Percentiles rank a stretch among this genome's conserved stretches.
Conservation (phyloP, 2,113 vertebrate genomes). For the Ammodytes dubius region DNA sequence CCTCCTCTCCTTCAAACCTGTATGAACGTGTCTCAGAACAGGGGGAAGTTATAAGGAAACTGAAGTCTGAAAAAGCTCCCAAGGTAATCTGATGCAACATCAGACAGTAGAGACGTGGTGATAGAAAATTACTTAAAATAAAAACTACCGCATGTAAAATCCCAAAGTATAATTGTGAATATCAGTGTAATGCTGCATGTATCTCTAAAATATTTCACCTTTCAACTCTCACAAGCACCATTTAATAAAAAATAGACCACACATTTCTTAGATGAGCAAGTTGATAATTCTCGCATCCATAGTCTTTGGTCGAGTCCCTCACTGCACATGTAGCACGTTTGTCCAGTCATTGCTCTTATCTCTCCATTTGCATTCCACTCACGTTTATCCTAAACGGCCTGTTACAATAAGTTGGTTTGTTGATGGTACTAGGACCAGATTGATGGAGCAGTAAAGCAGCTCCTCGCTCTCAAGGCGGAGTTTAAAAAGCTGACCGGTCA, state of each 20-base stretch:
- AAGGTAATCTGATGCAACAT: constrained; percentile 73
- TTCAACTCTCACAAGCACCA: not conserved
- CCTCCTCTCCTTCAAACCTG: constrained; percentile 50
- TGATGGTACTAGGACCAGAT: constrained; percentile 83
- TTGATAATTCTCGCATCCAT: not conserved
- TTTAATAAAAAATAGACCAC: not conserved
- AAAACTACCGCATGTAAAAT: not conserved
- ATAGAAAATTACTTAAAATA: not conserved
- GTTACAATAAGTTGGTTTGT: constrained; percentile 47
- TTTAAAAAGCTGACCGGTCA: constrained; percentile 89
- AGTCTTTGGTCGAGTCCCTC: not conserved
- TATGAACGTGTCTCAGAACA: constrained; percentile 86
- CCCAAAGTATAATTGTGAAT: not conserved
- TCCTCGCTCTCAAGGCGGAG: constrained; percentile 88
- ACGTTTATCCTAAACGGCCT: not conserved
- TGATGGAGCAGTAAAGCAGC: constrained; percentile 87
- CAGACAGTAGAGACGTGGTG: not conserved
- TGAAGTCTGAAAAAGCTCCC: constrained; percentile 87
- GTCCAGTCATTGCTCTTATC: not conserved
- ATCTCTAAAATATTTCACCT: not conserved
- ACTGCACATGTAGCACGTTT: not conserved
- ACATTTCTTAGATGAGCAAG: not conserved
- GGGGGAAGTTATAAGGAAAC: constrained; percentile 89
- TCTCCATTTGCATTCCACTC: constrained; percentile 45
- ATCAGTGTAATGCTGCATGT: not conserved